These are phyloP conservation scores for Tenebrosternarchus preto DNA, from an alignment of 2,113 vertebrate genomes.

Conservation along the genomic window DNA sequence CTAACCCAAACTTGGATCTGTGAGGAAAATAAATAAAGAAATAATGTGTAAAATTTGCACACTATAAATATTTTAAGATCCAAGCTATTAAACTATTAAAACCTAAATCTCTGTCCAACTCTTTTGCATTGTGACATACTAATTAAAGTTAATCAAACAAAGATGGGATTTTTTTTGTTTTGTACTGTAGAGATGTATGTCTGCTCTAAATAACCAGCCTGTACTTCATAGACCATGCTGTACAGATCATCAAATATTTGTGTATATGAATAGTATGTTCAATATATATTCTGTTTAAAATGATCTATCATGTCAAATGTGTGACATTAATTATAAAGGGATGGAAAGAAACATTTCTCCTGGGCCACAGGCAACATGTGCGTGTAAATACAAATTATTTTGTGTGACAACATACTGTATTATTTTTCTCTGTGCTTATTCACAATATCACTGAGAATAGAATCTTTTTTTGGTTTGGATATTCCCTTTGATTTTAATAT, in stretches of 20 bases:
- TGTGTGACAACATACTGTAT: slow-evolving; percentile 67
- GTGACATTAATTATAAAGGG: slow-evolving; percentile 66
- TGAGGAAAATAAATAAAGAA: not conserved
- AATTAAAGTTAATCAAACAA: slow-evolving; percentile 16
- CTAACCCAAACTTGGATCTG: not conserved
- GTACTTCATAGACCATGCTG: slow-evolving; percentile 65
- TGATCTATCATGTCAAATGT: slow-evolving; percentile 72
- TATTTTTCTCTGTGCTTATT: slow-evolving; percentile 65
- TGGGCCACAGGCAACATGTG: slow-evolving; percentile 72
- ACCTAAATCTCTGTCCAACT: slow-evolving; percentile 13
- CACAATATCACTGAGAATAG: slow-evolving; percentile 67
- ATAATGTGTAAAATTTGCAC: not conserved
- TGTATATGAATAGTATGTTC: slow-evolving; percentile 74
- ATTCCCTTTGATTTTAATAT: not conserved
- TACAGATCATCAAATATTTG: slow-evolving; percentile 73
- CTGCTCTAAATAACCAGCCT: slow-evolving; percentile 62
- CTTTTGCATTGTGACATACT: slow-evolving; percentile 15
- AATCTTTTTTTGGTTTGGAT: slow-evolving; percentile 53
- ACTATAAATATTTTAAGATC: not conserved
- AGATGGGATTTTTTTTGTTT: slow-evolving; percentile 36
- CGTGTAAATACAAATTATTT: slow-evolving; percentile 75
- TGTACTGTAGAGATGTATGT: slow-evolving; percentile 63
- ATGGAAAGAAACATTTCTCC: slow-evolving; percentile 61
- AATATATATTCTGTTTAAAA: slow-evolving; percentile 70
- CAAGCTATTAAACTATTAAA: slow-evolving; percentile 9